phyloP scores from a whole-genome alignment of 2,888 invertebrate species.

The Pterostichus madidus region DNA sequence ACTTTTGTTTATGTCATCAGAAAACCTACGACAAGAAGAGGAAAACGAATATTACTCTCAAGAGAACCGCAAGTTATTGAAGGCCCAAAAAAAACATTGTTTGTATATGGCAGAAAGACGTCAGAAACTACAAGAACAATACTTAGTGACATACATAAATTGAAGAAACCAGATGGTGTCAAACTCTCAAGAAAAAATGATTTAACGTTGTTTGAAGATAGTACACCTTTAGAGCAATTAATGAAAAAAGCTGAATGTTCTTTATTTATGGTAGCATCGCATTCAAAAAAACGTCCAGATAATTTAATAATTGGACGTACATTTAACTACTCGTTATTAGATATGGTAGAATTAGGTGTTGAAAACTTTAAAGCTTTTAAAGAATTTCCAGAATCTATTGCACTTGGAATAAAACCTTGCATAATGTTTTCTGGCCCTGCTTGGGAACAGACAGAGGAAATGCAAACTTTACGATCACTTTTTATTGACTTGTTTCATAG shows the following conservation, averaged over 20 bases:
- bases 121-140: constrained; percentile 84
- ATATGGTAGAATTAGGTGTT: constrained; percentile 97
- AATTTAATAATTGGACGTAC: constrained; percentile 94
- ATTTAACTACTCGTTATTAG: constrained; percentile 93
- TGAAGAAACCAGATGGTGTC: constrained; percentile 92
- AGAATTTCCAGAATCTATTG: constrained; percentile 85
- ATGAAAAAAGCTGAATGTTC: constrained; percentile 92
- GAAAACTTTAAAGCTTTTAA: constrained; percentile 89
- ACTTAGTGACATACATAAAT: constrained; percentile 91
- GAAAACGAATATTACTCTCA: constrained; percentile 89
- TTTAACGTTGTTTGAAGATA: constrained; percentile 95
- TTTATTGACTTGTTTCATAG: constrained; percentile 96
- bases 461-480: constrained; percentile 91
- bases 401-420: constrained; percentile 91
- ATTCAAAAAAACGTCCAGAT: constrained; percentile 96
- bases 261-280: constrained; percentile 93
- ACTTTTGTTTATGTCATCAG: constrained; percentile 78
- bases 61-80: constrained; percentile 94
- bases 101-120: constrained; percentile 91
- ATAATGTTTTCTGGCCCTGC: constrained; percentile 94
- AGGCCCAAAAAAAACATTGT: constrained; percentile 90
- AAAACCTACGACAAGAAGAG: constrained; percentile 93
- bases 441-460: constrained; percentile 91
- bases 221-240: constrained; percentile 87
- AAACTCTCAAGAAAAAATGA: constrained; percentile 91